These are phyloP conservation scores for Drosophila quadrilineata DNA, from an alignment of 1,140 invertebrate species.

Conservation along the genomic window DNA sequence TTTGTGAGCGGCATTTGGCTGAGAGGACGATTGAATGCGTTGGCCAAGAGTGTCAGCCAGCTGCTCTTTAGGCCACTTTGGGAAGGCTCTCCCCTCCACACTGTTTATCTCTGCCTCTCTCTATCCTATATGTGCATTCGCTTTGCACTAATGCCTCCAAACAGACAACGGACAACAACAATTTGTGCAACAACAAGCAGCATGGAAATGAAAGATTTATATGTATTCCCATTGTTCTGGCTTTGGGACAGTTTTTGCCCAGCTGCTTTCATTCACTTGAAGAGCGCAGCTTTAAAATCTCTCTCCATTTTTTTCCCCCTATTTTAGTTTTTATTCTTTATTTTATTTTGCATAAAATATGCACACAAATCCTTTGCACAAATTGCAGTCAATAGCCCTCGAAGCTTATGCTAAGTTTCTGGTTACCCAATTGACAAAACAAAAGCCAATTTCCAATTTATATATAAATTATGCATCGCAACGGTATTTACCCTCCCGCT, in stretches of 20 bases:
- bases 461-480: slow-evolving; percentile 65
- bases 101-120: neutral
- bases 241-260: slow-evolving; percentile 28
- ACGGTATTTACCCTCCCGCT: too few relatives aligned
- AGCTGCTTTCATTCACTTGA: slow-evolving; percentile 43
- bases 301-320: too few relatives aligned
- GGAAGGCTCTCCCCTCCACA: slow-evolving; percentile 22
- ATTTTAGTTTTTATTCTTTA: too few relatives aligned
- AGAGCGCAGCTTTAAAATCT: slow-evolving; percentile 6
- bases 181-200: neutral
- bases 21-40: slow-evolving; percentile 3
- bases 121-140: slow-evolving; percentile 50
- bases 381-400: slow-evolving; percentile 59
- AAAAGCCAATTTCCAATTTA: slow-evolving; percentile 56
- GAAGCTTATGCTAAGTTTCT: slow-evolving; percentile 62
- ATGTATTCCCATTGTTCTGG: slow-evolving; percentile 49
- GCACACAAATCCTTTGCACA: slow-evolving; percentile 60
- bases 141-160: slow-evolving; percentile 51
- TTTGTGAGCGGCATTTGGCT: slow-evolving; percentile 19
- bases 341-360: slow-evolving; percentile 68
- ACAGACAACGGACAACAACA: slow-evolving; percentile 15
- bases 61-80: too few relatives aligned
- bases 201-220: slow-evolving; percentile 9
- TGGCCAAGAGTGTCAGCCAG: too few relatives aligned
- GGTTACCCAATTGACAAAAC: slow-evolving; percentile 61